These are phyloP conservation scores for Drosophila nikananu DNA, from an alignment of 1,140 invertebrate species.

Conservation along the genomic window DNA sequence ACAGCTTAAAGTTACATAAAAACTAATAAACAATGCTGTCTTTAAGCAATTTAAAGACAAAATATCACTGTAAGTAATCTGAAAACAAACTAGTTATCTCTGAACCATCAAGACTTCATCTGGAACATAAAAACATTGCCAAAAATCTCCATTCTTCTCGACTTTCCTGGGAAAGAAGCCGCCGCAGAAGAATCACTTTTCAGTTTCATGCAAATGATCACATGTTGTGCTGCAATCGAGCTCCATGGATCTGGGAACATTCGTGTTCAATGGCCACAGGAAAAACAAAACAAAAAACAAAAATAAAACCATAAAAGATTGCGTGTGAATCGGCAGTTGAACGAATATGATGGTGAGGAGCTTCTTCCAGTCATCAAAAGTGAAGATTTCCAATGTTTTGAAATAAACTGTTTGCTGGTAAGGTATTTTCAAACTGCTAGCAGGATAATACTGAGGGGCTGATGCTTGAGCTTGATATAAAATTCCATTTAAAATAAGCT, in stretches of 20 bases:
- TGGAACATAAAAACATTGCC: conserved; percentile 19
- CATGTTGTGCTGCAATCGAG: conserved; percentile 42
- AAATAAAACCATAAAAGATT: not conserved
- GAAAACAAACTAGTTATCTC: not conserved
- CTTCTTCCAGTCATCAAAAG: not conserved
- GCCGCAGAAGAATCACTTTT: conserved; percentile 8
- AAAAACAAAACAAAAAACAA: not conserved
- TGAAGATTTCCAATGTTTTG: conserved; percentile 5
- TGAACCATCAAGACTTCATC: not conserved
- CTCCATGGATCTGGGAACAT: conserved; percentile 46
- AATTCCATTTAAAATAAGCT: too few relatives aligned
- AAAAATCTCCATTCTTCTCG: conserved; percentile 27
- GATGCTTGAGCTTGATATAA: too few relatives aligned
- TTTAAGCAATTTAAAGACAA: not conserved
- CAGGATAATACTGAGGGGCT: not conserved
- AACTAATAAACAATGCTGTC: not conserved
- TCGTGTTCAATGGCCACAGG: conserved; percentile 24
- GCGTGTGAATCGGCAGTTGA: conserved; percentile 23
- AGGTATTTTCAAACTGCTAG: not conserved
- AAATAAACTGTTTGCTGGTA: not conserved
- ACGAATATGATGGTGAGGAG: not conserved
- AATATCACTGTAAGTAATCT: not conserved
- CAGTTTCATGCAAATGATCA: conserved; percentile 40
- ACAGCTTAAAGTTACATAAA: too few relatives aligned
- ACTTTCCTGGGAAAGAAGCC: conserved; percentile 23